Percentiles rank a stretch among this genome's conserved stretches.
phyloP scores from a whole-genome alignment of 1,140 invertebrate species.

The Lucilia cuprina region DNA sequence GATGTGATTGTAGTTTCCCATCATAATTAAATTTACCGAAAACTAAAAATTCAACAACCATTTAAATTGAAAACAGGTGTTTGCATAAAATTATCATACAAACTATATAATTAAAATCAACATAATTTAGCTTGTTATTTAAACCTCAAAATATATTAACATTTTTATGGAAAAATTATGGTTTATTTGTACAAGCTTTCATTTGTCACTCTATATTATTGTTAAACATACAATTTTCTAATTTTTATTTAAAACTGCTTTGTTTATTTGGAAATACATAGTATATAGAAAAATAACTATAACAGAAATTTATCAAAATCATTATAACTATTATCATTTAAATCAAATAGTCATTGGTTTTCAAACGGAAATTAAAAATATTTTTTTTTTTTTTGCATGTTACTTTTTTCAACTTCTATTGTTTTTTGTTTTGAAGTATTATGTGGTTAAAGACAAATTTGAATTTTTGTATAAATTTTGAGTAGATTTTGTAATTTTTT shows the following conservation, averaged over 20 bases:
- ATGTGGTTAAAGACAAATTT: background rate
- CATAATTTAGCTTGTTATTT: background rate
- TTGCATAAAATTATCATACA: slow-evolving; percentile 3
- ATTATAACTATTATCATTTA: background rate
- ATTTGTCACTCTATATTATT: background rate
- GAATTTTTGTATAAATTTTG: background rate
- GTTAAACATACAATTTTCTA: background rate
- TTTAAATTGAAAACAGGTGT: background rate
- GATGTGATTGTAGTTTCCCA: background rate
- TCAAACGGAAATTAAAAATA: slow-evolving; percentile 8
- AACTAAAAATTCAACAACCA: background rate
- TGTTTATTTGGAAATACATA: too few species aligned
- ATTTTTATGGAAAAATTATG: too few species aligned
- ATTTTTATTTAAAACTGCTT: too few species aligned
- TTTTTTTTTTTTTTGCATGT: background rate
- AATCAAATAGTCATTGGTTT: background rate
- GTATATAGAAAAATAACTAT: too few species aligned
- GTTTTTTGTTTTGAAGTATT: background rate
- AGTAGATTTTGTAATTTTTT: too few species aligned
- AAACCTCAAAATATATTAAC: background rate
- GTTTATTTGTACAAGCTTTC: background rate
- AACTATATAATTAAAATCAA: background rate
- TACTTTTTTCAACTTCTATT: background rate
- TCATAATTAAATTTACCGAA: background rate
- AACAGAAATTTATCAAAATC: background rate